Evolutionary conservation across 2,888 invertebrate genomes (phyloP).

Genomic region (Mayetiola destructor): DNA sequence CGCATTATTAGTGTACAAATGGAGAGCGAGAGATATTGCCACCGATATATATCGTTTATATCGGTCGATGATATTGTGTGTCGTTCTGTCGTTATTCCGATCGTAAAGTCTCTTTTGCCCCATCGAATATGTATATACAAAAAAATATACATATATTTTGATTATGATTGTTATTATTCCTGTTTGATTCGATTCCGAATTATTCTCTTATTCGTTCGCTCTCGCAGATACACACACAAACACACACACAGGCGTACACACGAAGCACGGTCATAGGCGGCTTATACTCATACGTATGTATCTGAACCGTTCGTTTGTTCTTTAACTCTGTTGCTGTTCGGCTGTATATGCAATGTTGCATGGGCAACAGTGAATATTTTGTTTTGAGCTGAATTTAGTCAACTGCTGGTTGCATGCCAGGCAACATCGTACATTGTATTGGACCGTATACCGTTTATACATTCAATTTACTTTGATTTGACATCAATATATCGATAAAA

Average conservation of each 20-base stretch:
- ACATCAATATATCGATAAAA: conserved; percentile 1
- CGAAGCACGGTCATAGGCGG: too few relatives aligned
- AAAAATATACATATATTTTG: too few relatives aligned
- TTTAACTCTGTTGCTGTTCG: too few relatives aligned
- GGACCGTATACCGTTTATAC: not conserved
- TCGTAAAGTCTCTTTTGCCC: not conserved
- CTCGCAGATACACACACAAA: too few relatives aligned
- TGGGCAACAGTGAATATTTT: conserved; percentile 13
- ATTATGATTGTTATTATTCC: conserved; percentile 9
- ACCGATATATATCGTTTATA: too few relatives aligned
- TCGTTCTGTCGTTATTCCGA: not conserved
- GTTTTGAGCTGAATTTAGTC: conserved; percentile 24
- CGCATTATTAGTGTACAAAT: not conserved
- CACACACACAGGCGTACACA: conserved; percentile 9
- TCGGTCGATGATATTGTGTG: conserved; percentile 1
- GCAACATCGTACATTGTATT: conserved; percentile 29
- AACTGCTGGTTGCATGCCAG: conserved; percentile 37
- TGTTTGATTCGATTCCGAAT: conserved; percentile 12
- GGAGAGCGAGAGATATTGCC: not conserved
- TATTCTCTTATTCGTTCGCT: too few relatives aligned
- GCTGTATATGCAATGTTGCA: not conserved
- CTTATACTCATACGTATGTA: too few relatives aligned
- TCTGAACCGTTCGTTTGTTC: too few relatives aligned
- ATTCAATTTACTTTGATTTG: not conserved
- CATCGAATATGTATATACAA: not conserved